A percentile compares a stretch with the other conserved stretches of the same genome.
These are phyloP conservation scores for Timema podura DNA, from an alignment of 2,888 invertebrate genomes.

Conservation along the genomic window DNA sequence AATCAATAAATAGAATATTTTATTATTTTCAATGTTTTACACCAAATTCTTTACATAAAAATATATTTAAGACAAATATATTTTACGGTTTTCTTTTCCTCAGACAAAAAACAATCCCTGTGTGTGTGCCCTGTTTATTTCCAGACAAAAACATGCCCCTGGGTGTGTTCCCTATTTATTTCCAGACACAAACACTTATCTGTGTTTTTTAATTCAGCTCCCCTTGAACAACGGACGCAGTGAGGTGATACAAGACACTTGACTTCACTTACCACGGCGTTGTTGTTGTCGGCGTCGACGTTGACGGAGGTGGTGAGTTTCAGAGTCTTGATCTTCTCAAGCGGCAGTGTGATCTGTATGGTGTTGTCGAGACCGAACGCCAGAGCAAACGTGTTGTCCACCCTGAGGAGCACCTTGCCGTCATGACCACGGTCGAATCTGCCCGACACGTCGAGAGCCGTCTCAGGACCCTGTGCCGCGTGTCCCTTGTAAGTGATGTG, in stretches of 20 bases:
- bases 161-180: not conserved
- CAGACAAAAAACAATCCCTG: no score
- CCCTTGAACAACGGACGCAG: no score
- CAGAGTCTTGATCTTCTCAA: constrained; percentile 32
- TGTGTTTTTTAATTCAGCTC: not conserved
- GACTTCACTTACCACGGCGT: constrained; percentile 11
- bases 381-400: constrained; percentile 36
- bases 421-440: constrained; percentile 42
- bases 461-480: constrained; percentile 48
- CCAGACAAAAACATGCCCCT: not conserved
- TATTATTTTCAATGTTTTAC: no score
- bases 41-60: no score
- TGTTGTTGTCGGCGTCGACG: constrained; percentile 15
- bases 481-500: constrained; percentile 43
- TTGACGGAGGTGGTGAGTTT: constrained; percentile 1
- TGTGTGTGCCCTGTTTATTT: no score
- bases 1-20: no score
- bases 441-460: constrained; percentile 46
- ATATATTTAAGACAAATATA: no score
- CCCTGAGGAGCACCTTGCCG: constrained; percentile 28
- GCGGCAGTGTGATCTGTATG: constrained; percentile 55
- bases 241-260: not conserved
- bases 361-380: constrained; percentile 40
- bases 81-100: no score
- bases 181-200: not conserved